Evolutionary conservation across 2,797 vertebrate species (phyloP).

Genomic region (Notamacropus eugenii): DNA sequence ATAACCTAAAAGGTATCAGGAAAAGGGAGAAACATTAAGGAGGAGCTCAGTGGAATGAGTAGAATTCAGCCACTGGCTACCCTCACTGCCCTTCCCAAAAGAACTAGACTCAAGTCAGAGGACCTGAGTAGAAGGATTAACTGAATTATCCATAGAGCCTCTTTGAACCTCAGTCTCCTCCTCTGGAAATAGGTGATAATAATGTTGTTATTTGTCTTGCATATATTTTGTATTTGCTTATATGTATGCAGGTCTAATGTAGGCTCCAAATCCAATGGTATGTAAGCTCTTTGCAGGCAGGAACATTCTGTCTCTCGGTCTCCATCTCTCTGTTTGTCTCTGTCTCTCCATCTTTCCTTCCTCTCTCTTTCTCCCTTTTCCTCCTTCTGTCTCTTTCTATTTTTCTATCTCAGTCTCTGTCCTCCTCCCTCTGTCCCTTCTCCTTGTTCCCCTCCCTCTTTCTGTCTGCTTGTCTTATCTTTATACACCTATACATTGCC

Average conservation of each 20-base stretch:
- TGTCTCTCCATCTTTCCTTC: too few species aligned
- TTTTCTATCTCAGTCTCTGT: too few species aligned
- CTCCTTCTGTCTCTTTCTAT: too few species aligned
- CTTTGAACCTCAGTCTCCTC: not conserved
- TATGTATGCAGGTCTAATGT: not conserved
- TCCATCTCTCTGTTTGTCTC: not conserved
- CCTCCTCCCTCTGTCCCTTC: not conserved
- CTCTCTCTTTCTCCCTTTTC: too few species aligned
- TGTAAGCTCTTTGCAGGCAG: not conserved
- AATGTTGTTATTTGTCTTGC: not conserved
- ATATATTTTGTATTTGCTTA: not conserved
- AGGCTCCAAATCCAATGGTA: not conserved
- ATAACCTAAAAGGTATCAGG: not conserved
- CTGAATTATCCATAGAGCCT: not conserved
- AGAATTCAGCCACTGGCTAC: not conserved
- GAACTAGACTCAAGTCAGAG: not conserved
- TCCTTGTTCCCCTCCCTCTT: too few species aligned
- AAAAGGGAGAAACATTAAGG: constrained; percentile 21
- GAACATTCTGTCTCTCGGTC: not conserved
- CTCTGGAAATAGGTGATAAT: not conserved
- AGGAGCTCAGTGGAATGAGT: not conserved
- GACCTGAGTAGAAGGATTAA: not conserved
- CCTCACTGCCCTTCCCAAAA: not conserved
- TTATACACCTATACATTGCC: too few species aligned
- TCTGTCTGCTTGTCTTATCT: not conserved